Evolutionary conservation across 2,797 vertebrate species (phyloP), one percentile per base, ranked within the genome.

Genomic region (Oreortyx pictus): DNA sequence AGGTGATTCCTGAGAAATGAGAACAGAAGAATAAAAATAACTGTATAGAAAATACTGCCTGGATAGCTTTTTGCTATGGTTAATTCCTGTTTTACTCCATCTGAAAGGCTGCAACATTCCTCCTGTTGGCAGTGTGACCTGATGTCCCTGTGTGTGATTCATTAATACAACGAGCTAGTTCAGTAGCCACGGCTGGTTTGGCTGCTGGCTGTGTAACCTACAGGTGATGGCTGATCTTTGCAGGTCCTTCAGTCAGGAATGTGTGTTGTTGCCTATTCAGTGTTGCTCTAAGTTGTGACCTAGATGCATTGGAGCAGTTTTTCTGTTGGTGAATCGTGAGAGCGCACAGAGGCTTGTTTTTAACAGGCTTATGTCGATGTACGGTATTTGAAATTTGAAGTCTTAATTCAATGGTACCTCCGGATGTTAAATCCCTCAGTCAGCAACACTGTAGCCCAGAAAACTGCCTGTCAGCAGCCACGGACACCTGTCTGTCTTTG

Each of bases 1-100:
- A 91, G 88, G 68, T 95, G 94, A 93, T 96, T 96, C 71, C 73
- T 93, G 74, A 92, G 88, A 93, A 90, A 85, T 79, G 82, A 92
- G 86, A 92, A 86, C 75, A 74, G 82, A 89, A 72, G 83, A 95
- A 95, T 94, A 93, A 95, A 97, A 85, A 35, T 72, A 73, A 94
- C 96, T 91, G 83, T 96, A 61, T 77, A 91, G 91, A 91, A 94
- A 77, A 60, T 3, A 16, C 59, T 85, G 92, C 41, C 54, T 88
- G 2, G 65, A 74, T 25, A 94, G 49, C 74, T 82, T 90, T 86
- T 88, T 92, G 62, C 77, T 14, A 1, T 35, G 56, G 14, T 74
- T 82, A 23, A 29, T 91, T 85, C 73, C 23, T 90, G 90, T 64
- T 77, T 20, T 18, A 18, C 29, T 54, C 16, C 27, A 18, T 31